phyloP scores from a whole-genome alignment of 2,113 vertebrate genomes.

The Labeo rohita region DNA sequence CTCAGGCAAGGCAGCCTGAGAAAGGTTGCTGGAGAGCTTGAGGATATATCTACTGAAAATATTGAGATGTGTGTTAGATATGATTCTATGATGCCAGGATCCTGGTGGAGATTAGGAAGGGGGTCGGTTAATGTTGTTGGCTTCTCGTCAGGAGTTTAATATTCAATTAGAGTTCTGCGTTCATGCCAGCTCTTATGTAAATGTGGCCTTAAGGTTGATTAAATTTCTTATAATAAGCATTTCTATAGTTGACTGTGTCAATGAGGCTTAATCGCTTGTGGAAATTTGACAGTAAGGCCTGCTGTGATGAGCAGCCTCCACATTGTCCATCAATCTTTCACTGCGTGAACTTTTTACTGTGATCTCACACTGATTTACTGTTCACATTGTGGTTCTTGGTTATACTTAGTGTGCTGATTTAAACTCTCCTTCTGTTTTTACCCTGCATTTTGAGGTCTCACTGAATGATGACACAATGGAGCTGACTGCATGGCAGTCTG shows the following conservation, averaged over 20 bases:
- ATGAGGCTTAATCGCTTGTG: not conserved
- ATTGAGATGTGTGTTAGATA: slow-evolving; percentile 24
- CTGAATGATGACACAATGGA: slow-evolving; percentile 48
- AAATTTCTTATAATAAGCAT: slow-evolving; percentile 23
- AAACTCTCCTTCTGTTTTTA: slow-evolving; percentile 46
- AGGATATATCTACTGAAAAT: slow-evolving; percentile 43
- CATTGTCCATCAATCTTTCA: not conserved
- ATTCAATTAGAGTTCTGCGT: slow-evolving; percentile 56
- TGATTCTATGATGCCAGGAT: slow-evolving; percentile 33
- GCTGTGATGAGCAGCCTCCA: not conserved
- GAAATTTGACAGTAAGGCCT: not conserved
- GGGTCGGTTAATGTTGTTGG: slow-evolving; percentile 43
- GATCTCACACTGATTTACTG: not conserved
- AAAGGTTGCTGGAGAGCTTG: slow-evolving; percentile 30
- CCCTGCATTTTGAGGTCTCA: slow-evolving; percentile 41
- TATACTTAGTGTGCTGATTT: slow-evolving; percentile 42
- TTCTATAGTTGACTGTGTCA: slow-evolving; percentile 34
- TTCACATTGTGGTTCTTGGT: slow-evolving; percentile 31
- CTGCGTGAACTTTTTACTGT: not conserved
- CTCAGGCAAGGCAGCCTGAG: slow-evolving; percentile 25
- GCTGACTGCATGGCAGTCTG: not conserved
- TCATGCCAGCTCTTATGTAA: slow-evolving; percentile 41
- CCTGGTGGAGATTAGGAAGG: slow-evolving; percentile 29
- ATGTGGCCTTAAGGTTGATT: slow-evolving; percentile 46
- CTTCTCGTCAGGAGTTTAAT: slow-evolving; percentile 50